phyloP scores from a whole-genome alignment of 2,797 vertebrate species.

The Parauchenoglanis ngamensis region DNA sequence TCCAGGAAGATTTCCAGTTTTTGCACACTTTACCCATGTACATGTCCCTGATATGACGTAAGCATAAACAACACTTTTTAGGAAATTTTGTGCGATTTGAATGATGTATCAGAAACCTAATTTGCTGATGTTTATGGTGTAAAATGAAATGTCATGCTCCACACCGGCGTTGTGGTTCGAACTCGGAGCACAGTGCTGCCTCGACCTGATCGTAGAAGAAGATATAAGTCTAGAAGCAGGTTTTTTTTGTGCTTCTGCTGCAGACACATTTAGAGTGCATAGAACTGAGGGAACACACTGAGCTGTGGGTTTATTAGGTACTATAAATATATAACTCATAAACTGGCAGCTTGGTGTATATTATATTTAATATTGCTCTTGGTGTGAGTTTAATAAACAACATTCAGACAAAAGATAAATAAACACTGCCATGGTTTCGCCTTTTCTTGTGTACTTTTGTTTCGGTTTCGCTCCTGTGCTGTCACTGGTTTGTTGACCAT shows the following conservation, averaged over 20 bases:
- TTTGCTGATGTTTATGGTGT: neutral
- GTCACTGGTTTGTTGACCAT: neutral
- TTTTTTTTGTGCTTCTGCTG: conserved; percentile 63
- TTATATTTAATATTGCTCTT: conserved; percentile 71
- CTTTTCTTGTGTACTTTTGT: neutral
- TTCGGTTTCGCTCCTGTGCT: neutral
- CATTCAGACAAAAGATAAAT: conserved; percentile 65
- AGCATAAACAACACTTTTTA: no score
- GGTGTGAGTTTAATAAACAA: conserved; percentile 70
- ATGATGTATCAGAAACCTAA: neutral
- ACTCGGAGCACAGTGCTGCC: neutral
- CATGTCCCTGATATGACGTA: neutral
- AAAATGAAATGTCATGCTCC: neutral
- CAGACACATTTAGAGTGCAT: conserved; percentile 74
- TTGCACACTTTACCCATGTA: neutral
- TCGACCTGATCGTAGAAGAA: conserved; percentile 10
- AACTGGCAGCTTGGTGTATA: conserved; percentile 59
- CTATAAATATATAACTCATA: conserved; percentile 22
- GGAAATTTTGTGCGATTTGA: no score
- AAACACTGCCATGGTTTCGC: neutral
- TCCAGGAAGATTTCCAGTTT: no score
- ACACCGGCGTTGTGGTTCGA: neutral
- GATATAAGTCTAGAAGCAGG: conserved; percentile 1
- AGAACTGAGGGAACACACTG: conserved; percentile 59
- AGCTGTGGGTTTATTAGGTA: conserved; percentile 19